phyloP scores from a whole-genome alignment of 2,113 vertebrate genomes.

The Rhabdornis inornatus region DNA sequence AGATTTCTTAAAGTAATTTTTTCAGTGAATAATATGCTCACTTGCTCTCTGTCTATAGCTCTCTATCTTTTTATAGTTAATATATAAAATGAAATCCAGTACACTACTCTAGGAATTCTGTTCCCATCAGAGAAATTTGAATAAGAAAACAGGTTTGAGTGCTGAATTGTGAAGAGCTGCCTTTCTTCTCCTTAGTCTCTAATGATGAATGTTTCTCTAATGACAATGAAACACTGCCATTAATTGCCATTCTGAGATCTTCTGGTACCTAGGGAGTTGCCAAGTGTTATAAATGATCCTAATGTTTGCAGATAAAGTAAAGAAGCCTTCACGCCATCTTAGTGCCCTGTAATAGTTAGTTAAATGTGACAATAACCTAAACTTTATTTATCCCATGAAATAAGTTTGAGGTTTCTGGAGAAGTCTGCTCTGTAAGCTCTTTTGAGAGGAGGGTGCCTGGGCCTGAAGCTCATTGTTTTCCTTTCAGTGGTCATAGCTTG shows the following conservation, averaged over 20 bases:
- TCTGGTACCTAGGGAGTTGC: neutral
- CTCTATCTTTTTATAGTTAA: neutral
- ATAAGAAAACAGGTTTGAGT: neutral
- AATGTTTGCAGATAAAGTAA: neutral
- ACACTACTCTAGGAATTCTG: neutral
- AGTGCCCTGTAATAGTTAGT: neutral
- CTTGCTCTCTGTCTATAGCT: neutral
- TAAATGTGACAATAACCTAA: neutral
- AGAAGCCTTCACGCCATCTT: neutral
- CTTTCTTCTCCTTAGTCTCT: neutral
- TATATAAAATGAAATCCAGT: neutral
- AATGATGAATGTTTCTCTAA: neutral
- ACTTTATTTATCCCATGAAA: neutral
- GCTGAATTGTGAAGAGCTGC: neutral
- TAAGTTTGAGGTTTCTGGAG: neutral
- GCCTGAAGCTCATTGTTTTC: neutral
- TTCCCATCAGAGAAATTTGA: neutral
- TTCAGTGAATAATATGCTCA: neutral
- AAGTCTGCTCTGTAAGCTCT: neutral
- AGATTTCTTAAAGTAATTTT: neutral
- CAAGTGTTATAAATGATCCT: neutral
- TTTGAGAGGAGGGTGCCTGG: neutral
- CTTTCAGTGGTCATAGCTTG: neutral
- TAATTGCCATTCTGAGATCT: neutral
- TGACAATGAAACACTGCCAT: neutral